Base-by-base conservation (phyloP, 2,113 vertebrate genomes). In the Gila orcuttii region DNA sequence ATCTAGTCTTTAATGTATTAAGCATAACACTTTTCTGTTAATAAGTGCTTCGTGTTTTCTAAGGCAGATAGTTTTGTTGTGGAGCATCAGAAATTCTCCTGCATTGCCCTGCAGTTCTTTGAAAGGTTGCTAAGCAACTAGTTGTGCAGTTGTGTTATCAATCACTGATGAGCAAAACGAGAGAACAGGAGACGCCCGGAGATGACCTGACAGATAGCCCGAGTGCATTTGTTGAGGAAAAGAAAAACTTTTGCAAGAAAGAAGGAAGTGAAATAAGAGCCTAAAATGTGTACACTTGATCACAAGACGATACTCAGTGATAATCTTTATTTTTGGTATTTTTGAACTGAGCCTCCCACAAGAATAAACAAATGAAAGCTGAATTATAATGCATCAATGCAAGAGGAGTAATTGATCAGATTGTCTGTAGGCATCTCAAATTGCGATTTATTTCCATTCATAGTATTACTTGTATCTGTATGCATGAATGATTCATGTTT, bases 81-180 rank as follows among this genome's bases (percentile, higher is more conserved):
- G 82, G 17, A 42, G 52, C 25, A 13, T 78, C 52, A 13, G n/a
- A 87, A 59, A 81, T 86, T 85, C 33, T 64, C 71, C 75, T 85
- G 90, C 85, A 87, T 82, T n/a, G 80, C 79, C 73, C 85, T 84
- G 85, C 85, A 64, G 85, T 82, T 85, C 82, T 89, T 89, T 86
- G 76, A 80, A 85, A 87, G 80, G 90, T 90, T 90, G 90, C 90
- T 89, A 88, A 90, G 90, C 90, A 90, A 90, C 90, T 89, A 88
- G 83, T 88, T 86, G 62, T 84, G 87, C 79, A 50, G 62, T 88
- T 82, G 87, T 85, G 75, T 78, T 86, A 88, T 83, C 86, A 88
- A 82, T 84, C 82, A 69, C 77, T 55, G 76, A 82, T 78, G 79
- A 88, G 80, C 31, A 36, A 73, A 75, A 47, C 84, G 33, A 86